phyloP scores from a whole-genome alignment of 2,797 vertebrate genomes.

The Danio tinwini region DNA sequence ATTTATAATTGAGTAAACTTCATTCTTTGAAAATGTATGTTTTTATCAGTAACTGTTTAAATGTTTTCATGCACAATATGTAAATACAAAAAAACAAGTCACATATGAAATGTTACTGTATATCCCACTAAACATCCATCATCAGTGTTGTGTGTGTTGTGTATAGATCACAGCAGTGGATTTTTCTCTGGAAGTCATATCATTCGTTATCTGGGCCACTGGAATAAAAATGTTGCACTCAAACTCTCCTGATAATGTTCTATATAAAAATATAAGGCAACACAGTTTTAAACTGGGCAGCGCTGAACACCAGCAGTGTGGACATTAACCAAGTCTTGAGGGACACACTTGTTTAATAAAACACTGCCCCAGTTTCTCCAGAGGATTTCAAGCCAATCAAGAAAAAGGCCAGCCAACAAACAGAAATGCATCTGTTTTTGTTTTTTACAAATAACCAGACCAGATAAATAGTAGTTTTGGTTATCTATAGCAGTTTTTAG shows the following conservation, averaged over 20 bases:
- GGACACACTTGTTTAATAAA: slow-evolving; percentile 50
- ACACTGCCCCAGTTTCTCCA: slow-evolving; percentile 51
- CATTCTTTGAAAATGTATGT: no score
- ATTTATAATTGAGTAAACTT: no score
- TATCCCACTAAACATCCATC: neutral
- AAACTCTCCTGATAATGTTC: slow-evolving; percentile 53
- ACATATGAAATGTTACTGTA: neutral
- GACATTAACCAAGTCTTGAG: slow-evolving; percentile 28
- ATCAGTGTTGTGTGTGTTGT: no score
- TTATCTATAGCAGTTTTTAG: neutral
- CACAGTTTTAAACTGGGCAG: slow-evolving; percentile 44
- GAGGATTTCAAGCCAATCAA: slow-evolving; percentile 21
- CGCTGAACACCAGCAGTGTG: slow-evolving; percentile 16
- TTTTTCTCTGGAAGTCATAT: neutral
- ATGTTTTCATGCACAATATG: no score
- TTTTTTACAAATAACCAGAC: neutral
- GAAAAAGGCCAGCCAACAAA: no score
- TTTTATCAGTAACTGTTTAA: no score
- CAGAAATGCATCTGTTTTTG: no score
- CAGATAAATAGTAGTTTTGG: neutral
- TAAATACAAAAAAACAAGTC: neutral
- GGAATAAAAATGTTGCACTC: slow-evolving; percentile 45
- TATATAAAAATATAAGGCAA: slow-evolving; percentile 53
- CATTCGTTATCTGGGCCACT: slow-evolving; percentile 46
- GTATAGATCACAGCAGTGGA: neutral